Percentiles rank a stretch among this genome's conserved stretches.
Conservation (phyloP, 1,140 invertebrate genomes). For the Conus ventricosus region DNA sequence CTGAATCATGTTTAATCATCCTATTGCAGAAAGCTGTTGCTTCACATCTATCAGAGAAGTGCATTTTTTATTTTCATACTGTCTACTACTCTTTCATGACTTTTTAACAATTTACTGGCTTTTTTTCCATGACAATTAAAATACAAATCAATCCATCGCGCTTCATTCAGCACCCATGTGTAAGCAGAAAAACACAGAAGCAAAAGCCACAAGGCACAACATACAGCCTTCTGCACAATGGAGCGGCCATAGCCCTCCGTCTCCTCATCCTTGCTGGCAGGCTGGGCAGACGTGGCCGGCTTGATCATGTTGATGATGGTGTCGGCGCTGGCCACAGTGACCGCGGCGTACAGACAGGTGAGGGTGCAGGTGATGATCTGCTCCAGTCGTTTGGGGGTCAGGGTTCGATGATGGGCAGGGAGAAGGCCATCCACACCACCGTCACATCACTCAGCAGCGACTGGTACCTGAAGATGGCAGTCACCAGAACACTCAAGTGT, state of each 20-base stretch:
- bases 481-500: neutral
- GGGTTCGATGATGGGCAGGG: slow-evolving; percentile 90
- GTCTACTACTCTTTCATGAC: no score
- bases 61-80: no score
- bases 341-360: slow-evolving; percentile 87
- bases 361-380: slow-evolving; percentile 85
- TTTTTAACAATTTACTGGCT: no score
- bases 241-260: slow-evolving; percentile 70
- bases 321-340: slow-evolving; percentile 82
- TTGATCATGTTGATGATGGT: slow-evolving; percentile 80
- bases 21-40: no score
- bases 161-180: no score
- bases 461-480: slow-evolving; percentile 79
- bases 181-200: no score
- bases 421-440: slow-evolving; percentile 87
- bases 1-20: no score
- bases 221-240: slow-evolving; percentile 75
- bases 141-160: no score
- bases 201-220: slow-evolving; percentile 48
- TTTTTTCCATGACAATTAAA: no score
- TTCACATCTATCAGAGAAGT: no score
- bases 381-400: slow-evolving; percentile 86
- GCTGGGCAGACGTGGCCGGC: slow-evolving; percentile 74
- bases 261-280: slow-evolving; percentile 75
- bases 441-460: slow-evolving; percentile 88